Percentiles rank a stretch among this genome's conserved stretches.
Evolutionary conservation across 2,797 vertebrate genomes (phyloP).

Genomic region (Threskiornis aethiopicus): DNA sequence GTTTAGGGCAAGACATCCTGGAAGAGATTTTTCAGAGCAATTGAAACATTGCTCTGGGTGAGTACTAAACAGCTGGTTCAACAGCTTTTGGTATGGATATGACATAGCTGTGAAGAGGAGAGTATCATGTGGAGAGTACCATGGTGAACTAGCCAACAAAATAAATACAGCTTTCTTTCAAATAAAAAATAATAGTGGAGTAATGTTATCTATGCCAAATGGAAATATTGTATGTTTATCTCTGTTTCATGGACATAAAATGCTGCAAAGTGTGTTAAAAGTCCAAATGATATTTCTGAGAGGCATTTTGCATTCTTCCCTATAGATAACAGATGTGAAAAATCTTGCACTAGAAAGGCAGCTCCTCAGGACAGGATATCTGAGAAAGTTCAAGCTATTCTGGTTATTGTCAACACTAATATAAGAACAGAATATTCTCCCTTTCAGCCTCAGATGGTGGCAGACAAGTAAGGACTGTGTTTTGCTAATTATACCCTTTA

Average conservation of each 20-base stretch:
- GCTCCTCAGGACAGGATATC: conserved; percentile 11
- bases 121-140: background rate
- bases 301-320: conserved; percentile 34
- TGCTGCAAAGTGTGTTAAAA: conserved; percentile 16
- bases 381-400: conserved; percentile 28
- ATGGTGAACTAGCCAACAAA: background rate
- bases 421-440: conserved; percentile 9
- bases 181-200: background rate
- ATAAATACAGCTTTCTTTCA: conserved; percentile 15
- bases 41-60: background rate
- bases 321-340: background rate
- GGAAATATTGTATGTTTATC: conserved; percentile 3
- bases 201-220: conserved; percentile 16
- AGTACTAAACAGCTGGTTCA: background rate
- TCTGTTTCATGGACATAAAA: conserved; percentile 13
- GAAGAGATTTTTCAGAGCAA: background rate
- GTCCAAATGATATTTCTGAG: background rate
- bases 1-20: background rate
- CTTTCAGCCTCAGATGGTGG: conserved; percentile 25
- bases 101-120: background rate
- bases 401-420: conserved; percentile 40
- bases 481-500: conserved; percentile 62
- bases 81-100: background rate
- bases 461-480: conserved; percentile 47
- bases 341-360: background rate